Evolutionary conservation across 2,113 vertebrate species (phyloP).

Genomic region (Psittacula cyanocephala): DNA sequence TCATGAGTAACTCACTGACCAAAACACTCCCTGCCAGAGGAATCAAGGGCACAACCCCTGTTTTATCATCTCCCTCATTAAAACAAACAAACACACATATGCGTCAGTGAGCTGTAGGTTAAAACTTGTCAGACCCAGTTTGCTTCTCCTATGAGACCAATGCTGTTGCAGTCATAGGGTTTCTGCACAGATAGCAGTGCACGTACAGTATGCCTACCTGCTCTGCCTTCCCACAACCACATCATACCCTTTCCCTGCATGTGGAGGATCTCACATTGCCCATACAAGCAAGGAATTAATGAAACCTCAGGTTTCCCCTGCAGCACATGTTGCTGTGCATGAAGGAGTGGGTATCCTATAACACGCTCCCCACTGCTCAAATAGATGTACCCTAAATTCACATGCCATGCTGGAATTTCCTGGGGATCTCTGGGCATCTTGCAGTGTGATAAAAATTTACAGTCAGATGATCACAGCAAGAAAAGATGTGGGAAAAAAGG

Average conservation of each 20-base stretch:
- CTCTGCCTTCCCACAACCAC: background rate
- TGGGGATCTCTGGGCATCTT: background rate
- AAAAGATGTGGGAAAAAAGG: background rate
- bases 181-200: background rate
- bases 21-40: background rate
- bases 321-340: rapidly evolving
- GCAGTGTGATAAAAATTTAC: background rate
- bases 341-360: background rate
- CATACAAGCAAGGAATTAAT: background rate
- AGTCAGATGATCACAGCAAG: too few species aligned
- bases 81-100: background rate
- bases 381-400: background rate
- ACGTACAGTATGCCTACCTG: background rate
- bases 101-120: background rate
- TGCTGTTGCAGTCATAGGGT: background rate
- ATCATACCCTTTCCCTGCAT: background rate
- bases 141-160: background rate
- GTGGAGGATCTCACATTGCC: background rate
- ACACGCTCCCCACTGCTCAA: background rate
- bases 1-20: background rate
- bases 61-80: background rate
- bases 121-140: background rate
- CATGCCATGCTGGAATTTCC: rapidly evolving
- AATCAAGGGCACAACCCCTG: background rate
- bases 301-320: background rate